These are phyloP conservation scores for Venustoraphidia nigricollis DNA, from an alignment of 2,888 invertebrate species.

Conservation along the genomic window DNA sequence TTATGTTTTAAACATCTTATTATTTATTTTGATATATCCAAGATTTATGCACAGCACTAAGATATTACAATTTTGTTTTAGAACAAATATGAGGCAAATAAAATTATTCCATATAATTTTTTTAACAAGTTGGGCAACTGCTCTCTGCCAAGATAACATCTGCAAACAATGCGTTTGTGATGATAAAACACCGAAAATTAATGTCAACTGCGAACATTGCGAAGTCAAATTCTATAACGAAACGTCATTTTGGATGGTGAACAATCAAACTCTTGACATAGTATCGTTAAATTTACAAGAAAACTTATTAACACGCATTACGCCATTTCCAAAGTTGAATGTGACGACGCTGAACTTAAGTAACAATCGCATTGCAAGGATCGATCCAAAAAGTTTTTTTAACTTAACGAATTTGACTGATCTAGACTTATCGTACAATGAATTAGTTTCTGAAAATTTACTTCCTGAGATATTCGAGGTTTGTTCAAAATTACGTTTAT, in stretches of 20 bases:
- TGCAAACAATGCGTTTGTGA: slow-evolving; percentile 1
- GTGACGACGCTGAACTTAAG: slow-evolving; percentile 43
- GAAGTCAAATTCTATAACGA: slow-evolving; percentile 1
- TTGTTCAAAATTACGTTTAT: slow-evolving; percentile 14
- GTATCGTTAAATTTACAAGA: slow-evolving; percentile 26
- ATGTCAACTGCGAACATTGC: neutral
- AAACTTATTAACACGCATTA: slow-evolving; percentile 31
- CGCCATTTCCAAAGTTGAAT: slow-evolving; percentile 33
- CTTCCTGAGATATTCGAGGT: slow-evolving; percentile 54
- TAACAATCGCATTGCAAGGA: slow-evolving; percentile 42
- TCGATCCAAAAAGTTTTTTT: slow-evolving; percentile 45
- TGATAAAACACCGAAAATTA: neutral
- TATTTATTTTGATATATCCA: too few relatives aligned
- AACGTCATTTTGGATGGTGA: slow-evolving; percentile 1
- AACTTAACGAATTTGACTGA: slow-evolving; percentile 42
- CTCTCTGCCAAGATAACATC: neutral
- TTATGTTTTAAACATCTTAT: too few relatives aligned
- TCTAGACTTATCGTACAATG: slow-evolving; percentile 55
- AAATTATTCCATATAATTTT: too few relatives aligned
- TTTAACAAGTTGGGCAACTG: too few relatives aligned
- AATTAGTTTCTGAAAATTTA: slow-evolving; percentile 40
- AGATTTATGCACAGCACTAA: too few relatives aligned
- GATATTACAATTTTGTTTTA: too few relatives aligned
- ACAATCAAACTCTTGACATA: slow-evolving; percentile 1
- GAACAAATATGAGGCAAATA: too few relatives aligned